A percentile compares a stretch with the other conserved stretches of the same genome.
Evolutionary conservation across 2,888 invertebrate species (phyloP).

Genomic region (Cheilosia urbana): DNA sequence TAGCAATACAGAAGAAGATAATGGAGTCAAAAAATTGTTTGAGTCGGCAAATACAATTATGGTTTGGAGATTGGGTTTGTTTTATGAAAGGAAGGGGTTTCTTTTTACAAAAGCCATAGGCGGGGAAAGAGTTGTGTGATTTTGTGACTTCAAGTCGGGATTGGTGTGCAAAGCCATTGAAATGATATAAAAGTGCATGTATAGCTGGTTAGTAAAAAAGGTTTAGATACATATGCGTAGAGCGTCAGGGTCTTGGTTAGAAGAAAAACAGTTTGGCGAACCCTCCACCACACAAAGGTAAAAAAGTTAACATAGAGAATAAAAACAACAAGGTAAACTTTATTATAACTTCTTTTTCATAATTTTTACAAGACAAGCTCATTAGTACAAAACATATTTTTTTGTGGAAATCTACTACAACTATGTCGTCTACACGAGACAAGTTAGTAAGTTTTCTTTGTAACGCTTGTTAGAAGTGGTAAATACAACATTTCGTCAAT

Average conservation of each 20-base stretch:
- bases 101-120: slow-evolving; percentile 51
- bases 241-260: neutral
- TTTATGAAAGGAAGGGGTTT: slow-evolving; percentile 21
- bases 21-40: slow-evolving; percentile 72
- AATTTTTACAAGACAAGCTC: slow-evolving; percentile 38
- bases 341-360: slow-evolving; percentile 34
- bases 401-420: slow-evolving; percentile 25
- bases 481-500: slow-evolving; percentile 64
- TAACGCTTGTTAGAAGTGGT: slow-evolving; percentile 60
- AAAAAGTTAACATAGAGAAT: slow-evolving; percentile 5
- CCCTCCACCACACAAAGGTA: slow-evolving; percentile 36
- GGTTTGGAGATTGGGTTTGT: slow-evolving; percentile 50
- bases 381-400: slow-evolving; percentile 37
- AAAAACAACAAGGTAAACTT: slow-evolving; percentile 27
- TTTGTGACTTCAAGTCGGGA: slow-evolving; percentile 27
- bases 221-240: slow-evolving; percentile 8
- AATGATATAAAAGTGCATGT: slow-evolving; percentile 29
- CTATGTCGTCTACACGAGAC: slow-evolving; percentile 39
- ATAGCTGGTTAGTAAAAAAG: slow-evolving; percentile 25
- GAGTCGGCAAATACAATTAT: slow-evolving; percentile 71
- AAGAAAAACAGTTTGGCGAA: slow-evolving; percentile 17
- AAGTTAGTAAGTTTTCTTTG: slow-evolving; percentile 59
- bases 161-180: slow-evolving; percentile 34
- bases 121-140: neutral
- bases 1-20: slow-evolving; percentile 76